Evolutionary conservation across 2,797 vertebrate species (phyloP).

Genomic region (Trachurus trachurus): DNA sequence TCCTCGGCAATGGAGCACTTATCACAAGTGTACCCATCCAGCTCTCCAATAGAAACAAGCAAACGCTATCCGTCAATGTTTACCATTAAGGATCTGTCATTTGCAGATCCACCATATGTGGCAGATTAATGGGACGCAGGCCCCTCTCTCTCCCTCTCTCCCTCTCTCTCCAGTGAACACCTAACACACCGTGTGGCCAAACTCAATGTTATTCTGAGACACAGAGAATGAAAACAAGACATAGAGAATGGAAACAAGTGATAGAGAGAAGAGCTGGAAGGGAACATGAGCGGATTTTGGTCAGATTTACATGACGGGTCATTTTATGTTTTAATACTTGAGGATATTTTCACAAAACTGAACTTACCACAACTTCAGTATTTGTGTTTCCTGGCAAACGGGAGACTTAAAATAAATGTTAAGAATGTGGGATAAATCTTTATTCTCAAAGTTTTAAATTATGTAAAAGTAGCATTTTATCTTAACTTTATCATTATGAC

Average conservation of each 20-base stretch:
- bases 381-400: neutral
- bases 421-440: neutral
- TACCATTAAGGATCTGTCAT: slow-evolving; percentile 97
- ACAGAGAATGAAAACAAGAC: slow-evolving; percentile 75
- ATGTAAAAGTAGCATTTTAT: neutral
- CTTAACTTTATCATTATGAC: neutral
- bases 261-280: slow-evolving; percentile 42
- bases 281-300: slow-evolving; percentile 12
- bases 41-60: slow-evolving; percentile 98
- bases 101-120: slow-evolving; percentile 91
- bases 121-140: slow-evolving; percentile 80
- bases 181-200: slow-evolving; percentile 73
- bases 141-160: slow-evolving; percentile 59
- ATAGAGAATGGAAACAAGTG: slow-evolving; percentile 64
- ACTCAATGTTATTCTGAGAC: slow-evolving; percentile 71
- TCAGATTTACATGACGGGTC: slow-evolving; percentile 7
- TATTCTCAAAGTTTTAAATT: neutral
- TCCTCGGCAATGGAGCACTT: slow-evolving; percentile 98
- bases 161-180: slow-evolving; percentile 47
- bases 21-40: slow-evolving; percentile 99
- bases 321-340: neutral
- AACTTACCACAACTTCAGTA: neutral
- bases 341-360: neutral
- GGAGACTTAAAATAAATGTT: neutral
- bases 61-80: slow-evolving; percentile 95